A percentile compares a stretch with the other conserved stretches of the same genome.
Evolutionary conservation across 2,888 invertebrate genomes (phyloP).

Genomic region (Lapara coniferarum): DNA sequence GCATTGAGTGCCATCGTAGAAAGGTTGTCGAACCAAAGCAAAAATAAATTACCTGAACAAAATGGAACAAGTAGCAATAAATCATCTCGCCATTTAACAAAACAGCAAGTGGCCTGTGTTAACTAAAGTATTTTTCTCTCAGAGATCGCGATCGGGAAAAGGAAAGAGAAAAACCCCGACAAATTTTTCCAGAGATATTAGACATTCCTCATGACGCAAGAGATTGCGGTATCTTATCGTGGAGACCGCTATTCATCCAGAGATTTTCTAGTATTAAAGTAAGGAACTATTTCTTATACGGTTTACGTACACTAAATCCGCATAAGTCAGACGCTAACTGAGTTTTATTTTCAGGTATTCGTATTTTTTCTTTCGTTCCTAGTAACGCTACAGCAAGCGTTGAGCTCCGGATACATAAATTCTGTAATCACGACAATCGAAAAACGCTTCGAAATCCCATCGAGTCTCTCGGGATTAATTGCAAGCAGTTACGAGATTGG

Average conservation of each 20-base stretch:
- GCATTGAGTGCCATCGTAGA: too few species aligned
- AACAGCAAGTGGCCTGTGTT: not conserved
- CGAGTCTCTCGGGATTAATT: slow-evolving; percentile 95
- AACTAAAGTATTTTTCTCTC: slow-evolving; percentile 36
- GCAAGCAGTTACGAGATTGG: slow-evolving; percentile 98
- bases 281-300: slow-evolving; percentile 42
- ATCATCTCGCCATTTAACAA: not conserved
- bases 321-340: slow-evolving; percentile 3
- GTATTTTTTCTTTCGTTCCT: slow-evolving; percentile 94
- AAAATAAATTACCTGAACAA: not conserved
- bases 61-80: not conserved
- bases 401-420: slow-evolving; percentile 96
- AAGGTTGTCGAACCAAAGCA: not conserved
- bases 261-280: slow-evolving; percentile 95
- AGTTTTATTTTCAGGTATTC: slow-evolving; percentile 87
- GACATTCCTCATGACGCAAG: slow-evolving; percentile 87
- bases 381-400: slow-evolving; percentile 94
- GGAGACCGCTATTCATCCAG: slow-evolving; percentile 93
- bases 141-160: slow-evolving; percentile 80
- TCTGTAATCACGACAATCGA: slow-evolving; percentile 98
- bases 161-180: slow-evolving; percentile 84
- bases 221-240: slow-evolving; percentile 94
- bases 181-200: slow-evolving; percentile 85
- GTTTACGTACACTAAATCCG: not conserved
- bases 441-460: slow-evolving; percentile 96